A percentile compares a stretch with the other conserved stretches of the same genome.
phyloP scores from a whole-genome alignment of 2,888 invertebrate species.

The Diarsia brunnea region DNA sequence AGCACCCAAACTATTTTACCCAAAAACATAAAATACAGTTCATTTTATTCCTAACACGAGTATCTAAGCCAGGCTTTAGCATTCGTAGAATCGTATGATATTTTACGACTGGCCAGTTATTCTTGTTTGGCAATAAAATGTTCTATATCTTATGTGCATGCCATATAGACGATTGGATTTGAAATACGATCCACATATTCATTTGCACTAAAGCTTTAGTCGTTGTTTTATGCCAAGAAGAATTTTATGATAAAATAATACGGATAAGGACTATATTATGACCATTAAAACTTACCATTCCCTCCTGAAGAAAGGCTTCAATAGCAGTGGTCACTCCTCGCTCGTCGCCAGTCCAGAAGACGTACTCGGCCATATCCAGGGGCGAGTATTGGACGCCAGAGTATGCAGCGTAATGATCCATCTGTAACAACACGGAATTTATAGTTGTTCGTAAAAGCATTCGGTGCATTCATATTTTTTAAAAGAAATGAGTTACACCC shows the following conservation, averaged over 20 bases:
- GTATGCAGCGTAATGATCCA: conserved; percentile 89
- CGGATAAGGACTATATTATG: not conserved
- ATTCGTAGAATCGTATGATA: conserved; percentile 9
- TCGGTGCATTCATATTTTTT: too few relatives aligned
- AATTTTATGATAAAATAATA: conserved; percentile 4
- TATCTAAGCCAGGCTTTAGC: not conserved
- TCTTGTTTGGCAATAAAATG: conserved; percentile 5
- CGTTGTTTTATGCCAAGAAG: not conserved
- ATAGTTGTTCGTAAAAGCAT: too few relatives aligned
- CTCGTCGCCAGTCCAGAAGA: conserved; percentile 96
- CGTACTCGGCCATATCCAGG: conserved; percentile 95
- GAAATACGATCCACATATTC: not conserved
- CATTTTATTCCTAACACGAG: not conserved
- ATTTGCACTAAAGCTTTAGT: not conserved
- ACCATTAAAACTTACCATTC: conserved; percentile 91
- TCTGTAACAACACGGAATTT: conserved; percentile 76
- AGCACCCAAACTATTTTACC: not conserved
- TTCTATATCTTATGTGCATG: not conserved
- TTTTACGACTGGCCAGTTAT: conserved; percentile 24
- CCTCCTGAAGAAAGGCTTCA: conserved; percentile 94
- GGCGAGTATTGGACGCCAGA: conserved; percentile 93
- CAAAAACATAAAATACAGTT: conserved; percentile 12
- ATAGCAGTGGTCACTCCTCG: conserved; percentile 94
- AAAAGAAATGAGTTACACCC: too few relatives aligned
- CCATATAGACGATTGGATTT: conserved; percentile 14